Conservation (phyloP, 2,888 invertebrate genomes). For the Iphiclides podalirius region DNA sequence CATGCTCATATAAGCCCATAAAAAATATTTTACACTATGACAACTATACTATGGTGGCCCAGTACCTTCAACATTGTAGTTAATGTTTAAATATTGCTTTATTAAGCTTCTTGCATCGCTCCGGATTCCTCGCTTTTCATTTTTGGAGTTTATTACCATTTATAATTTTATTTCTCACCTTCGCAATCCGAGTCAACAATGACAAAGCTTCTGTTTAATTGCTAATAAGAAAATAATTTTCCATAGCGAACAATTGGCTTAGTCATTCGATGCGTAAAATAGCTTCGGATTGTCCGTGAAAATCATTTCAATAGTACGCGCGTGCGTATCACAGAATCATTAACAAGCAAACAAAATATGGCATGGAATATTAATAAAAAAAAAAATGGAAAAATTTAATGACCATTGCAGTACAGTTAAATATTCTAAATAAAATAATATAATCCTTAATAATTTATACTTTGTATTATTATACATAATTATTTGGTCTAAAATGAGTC, state of each 20-base stretch:
- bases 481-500: background rate
- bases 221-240: conserved; percentile 6
- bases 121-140: no score
- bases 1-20: no score
- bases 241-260: conserved; percentile 1
- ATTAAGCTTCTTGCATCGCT: no score
- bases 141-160: no score
- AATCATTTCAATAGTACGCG: background rate
- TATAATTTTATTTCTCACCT: background rate
- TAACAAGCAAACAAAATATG: background rate
- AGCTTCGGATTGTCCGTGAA: conserved; percentile 3
- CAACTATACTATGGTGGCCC: no score
- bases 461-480: background rate
- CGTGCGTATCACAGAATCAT: background rate
- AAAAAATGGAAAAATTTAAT: no score
- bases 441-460: background rate
- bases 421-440: background rate
- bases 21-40: no score
- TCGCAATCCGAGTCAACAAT: conserved; percentile 13
- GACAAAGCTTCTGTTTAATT: conserved; percentile 9
- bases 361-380: no score
- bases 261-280: conserved; percentile 8
- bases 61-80: background rate
- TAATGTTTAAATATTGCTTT: background rate
- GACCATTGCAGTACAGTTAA: background rate